A percentile compares a stretch with the other conserved stretches of the same genome.
Conservation (phyloP, 2,888 invertebrate genomes). For the Bombylius major region DNA sequence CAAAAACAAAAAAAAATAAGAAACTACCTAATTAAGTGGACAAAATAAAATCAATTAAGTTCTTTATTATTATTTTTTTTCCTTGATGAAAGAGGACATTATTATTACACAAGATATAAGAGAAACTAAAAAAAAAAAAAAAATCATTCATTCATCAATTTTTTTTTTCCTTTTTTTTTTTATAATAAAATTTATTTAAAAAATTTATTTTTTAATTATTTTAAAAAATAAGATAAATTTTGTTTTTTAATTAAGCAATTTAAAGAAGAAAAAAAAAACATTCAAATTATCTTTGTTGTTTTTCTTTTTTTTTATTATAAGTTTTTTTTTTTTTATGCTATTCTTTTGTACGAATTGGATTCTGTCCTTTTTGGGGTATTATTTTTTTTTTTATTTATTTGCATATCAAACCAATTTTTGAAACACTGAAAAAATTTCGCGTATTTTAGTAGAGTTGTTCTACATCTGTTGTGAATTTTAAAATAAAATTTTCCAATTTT, state of each 20-base stretch:
- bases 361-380: not conserved
- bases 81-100: no score
- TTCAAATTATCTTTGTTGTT: not conserved
- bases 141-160: conserved; percentile 8
- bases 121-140: not conserved
- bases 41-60: not conserved
- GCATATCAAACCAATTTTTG: no score
- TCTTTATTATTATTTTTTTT: no score
- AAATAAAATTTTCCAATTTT: no score
- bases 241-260: not conserved
- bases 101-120: no score
- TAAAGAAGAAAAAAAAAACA: no score
- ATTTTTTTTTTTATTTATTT: no score
- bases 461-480: no score
- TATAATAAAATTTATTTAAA: conserved; percentile 15
- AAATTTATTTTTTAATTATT: conserved; percentile 1
- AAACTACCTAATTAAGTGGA: no score
- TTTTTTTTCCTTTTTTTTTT: conserved; percentile 11
- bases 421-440: no score
- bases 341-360: not conserved
- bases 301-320: not conserved
- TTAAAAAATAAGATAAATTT: not conserved
- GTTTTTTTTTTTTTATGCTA: not conserved
- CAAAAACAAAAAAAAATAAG: no score
- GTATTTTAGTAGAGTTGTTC: no score